Evolutionary conservation across 2,113 vertebrate species (phyloP).

Genomic region (Riparia riparia): DNA sequence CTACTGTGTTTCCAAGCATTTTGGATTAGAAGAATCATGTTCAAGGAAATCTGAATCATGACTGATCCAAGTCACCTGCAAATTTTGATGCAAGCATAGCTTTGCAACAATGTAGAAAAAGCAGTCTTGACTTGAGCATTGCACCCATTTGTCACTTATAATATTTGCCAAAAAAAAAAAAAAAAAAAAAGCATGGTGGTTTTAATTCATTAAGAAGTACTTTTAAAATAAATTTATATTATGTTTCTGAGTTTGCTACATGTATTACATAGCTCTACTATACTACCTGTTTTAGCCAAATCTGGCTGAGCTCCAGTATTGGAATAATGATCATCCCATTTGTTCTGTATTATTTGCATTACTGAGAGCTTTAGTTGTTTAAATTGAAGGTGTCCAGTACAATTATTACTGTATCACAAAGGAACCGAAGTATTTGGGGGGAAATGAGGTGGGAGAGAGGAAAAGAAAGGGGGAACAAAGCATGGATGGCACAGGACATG

Average conservation of each 20-base stretch:
- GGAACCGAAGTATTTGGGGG: background rate
- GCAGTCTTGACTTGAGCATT: background rate
- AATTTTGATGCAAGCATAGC: background rate
- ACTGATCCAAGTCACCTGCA: background rate
- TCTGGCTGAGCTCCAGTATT: background rate
- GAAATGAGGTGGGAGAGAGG: accelerated
- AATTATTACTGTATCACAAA: background rate
- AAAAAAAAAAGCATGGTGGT: background rate
- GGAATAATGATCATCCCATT: background rate
- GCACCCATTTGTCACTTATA: background rate
- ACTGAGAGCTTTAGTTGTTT: background rate
- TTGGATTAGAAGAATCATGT: background rate
- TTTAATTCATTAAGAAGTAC: background rate
- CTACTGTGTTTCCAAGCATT: background rate
- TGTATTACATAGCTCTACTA: background rate
- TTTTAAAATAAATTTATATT: background rate
- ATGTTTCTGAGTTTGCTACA: background rate
- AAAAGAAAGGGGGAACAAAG: background rate
- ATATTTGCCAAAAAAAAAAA: background rate
- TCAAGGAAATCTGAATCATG: background rate
- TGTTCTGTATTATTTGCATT: background rate
- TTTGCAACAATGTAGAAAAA: background rate
- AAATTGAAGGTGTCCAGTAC: background rate
- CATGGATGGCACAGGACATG: accelerated
- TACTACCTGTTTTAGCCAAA: background rate